Percentiles rank a stretch among this genome's conserved stretches.
Evolutionary conservation across 23 tunicate species (phyloP).

Genomic region (Ascidia mentula): DNA sequence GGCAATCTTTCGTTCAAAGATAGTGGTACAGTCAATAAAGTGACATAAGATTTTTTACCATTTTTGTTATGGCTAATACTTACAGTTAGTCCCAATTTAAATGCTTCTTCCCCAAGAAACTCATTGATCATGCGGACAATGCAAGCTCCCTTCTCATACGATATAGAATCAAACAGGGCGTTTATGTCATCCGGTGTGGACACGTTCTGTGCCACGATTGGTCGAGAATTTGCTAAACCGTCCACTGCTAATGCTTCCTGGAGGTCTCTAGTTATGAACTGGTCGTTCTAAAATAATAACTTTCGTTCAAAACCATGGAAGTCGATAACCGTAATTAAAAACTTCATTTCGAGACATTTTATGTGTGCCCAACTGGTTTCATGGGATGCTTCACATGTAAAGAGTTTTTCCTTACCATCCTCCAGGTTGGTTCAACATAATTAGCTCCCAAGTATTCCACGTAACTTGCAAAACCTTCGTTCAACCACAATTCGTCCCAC

Average conservation of each 20-base stretch:
- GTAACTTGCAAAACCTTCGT: conserved; percentile 81
- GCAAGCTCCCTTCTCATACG: conserved; percentile 70
- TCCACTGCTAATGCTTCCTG: conserved; percentile 56
- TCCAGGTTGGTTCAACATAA: conserved; percentile 47
- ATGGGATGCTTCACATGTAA: too few relatives aligned
- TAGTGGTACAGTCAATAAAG: too few relatives aligned
- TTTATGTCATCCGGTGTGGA: conserved; percentile 32
- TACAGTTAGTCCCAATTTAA: conserved; percentile 49
- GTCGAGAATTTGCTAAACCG: conserved; percentile 65
- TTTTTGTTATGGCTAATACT: too few relatives aligned
- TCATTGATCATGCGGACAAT: conserved; percentile 61
- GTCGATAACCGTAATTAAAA: too few relatives aligned
- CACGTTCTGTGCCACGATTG: conserved; percentile 48
- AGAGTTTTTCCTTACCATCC: conserved; percentile 34
- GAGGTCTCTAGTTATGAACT: conserved; percentile 52
- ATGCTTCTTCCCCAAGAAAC: conserved; percentile 59
- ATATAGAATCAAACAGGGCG: conserved; percentile 53
- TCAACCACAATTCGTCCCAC: conserved; percentile 90
- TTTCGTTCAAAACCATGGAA: too few relatives aligned
- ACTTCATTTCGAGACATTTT: too few relatives aligned
- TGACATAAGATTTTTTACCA: too few relatives aligned
- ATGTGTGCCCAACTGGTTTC: too few relatives aligned
- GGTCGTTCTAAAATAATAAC: conserved; percentile 44
- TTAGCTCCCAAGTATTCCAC: conserved; percentile 41
- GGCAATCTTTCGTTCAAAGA: too few relatives aligned